Conservation (phyloP, 1,140 invertebrate species). For the Cherax destructor region DNA sequence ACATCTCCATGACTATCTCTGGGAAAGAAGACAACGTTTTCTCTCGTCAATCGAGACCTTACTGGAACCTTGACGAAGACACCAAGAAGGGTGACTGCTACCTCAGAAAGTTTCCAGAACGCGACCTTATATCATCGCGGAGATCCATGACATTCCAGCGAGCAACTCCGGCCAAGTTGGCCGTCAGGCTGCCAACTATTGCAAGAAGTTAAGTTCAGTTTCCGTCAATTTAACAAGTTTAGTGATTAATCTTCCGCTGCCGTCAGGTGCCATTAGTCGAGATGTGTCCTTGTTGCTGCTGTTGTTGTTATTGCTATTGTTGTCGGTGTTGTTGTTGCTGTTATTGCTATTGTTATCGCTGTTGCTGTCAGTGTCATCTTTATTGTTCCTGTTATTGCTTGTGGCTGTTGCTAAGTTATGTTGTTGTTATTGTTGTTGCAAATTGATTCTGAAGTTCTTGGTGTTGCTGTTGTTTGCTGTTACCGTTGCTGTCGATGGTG, state of each 20-base stretch:
- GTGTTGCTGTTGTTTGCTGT: no score
- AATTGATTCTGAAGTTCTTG: no score
- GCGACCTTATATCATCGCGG: neutral
- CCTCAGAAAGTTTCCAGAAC: neutral
- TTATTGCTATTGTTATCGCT: neutral
- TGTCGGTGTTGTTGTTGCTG: neutral
- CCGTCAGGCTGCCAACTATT: neutral
- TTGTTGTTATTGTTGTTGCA: no score
- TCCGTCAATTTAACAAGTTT: slow-evolving; percentile 57
- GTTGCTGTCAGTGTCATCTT: neutral
- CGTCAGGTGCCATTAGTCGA: slow-evolving; percentile 46
- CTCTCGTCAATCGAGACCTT: no score
- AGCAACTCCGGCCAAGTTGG: neutral
- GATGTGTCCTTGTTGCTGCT: neutral
- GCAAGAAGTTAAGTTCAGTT: slow-evolving; percentile 54
- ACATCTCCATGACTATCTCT: no score
- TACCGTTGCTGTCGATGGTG: no score
- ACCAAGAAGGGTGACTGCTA: neutral
- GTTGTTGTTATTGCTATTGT: neutral
- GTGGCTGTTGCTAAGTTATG: no score
- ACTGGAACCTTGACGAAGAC: neutral
- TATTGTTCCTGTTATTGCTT: neutral
- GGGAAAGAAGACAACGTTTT: no score
- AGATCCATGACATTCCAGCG: neutral
- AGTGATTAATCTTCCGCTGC: slow-evolving; percentile 58